A percentile compares a stretch with the other conserved stretches of the same genome.
Evolutionary conservation across 2,797 vertebrate species (phyloP).

Genomic region (Chanos chanos): DNA sequence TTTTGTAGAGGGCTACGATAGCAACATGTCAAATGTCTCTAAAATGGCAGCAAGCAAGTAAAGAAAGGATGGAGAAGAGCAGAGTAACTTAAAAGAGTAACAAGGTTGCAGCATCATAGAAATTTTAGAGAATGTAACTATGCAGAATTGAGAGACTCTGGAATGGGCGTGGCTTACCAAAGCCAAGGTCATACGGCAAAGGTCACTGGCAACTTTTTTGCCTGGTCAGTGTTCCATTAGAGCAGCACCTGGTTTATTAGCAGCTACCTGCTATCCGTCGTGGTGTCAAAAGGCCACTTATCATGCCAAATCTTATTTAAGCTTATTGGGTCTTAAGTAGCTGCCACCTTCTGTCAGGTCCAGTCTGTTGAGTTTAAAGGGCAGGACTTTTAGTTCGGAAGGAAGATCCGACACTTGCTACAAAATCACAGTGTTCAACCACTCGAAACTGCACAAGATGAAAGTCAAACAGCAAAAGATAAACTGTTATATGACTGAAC

Average conservation of each 20-base stretch:
- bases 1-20: no score
- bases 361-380: conserved; percentile 7
- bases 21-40: no score
- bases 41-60: no score
- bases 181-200: neutral
- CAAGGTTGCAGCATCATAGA: neutral
- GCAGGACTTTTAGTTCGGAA: no score
- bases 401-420: no score
- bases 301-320: neutral
- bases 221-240: conserved; percentile 7
- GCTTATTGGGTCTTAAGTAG: neutral
- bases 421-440: no score
- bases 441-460: no score
- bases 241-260: no score
- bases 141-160: neutral
- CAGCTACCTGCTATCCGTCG: neutral
- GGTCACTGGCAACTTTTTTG: neutral
- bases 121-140: neutral
- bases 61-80: no score
- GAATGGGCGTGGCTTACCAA: neutral
- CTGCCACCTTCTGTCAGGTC: neutral
- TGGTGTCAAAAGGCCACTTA: neutral
- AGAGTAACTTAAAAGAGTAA: neutral
- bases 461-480: no score
- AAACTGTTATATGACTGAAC: no score